phyloP scores from a whole-genome alignment of 2,797 vertebrate genomes.

The Tenualosa thibaudeaui region DNA sequence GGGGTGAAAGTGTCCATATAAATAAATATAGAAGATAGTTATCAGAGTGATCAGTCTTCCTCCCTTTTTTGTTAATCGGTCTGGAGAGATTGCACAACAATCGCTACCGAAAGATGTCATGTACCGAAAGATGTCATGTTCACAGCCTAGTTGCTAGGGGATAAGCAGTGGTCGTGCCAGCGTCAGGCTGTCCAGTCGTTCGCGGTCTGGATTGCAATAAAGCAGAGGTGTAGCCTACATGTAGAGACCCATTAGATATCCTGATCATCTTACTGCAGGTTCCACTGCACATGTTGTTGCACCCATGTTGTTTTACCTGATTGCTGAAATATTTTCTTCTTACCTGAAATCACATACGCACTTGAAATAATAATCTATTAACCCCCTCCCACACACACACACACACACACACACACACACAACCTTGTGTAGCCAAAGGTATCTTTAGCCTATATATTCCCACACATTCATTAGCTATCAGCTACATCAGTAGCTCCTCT shows the following conservation, averaged over 20 bases:
- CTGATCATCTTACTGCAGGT: too few relatives aligned
- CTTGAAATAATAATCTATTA: too few relatives aligned
- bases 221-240: too few relatives aligned
- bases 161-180: slow-evolving; percentile 8
- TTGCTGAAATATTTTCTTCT: neutral
- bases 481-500: neutral
- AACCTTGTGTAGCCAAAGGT: too few relatives aligned
- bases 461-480: too few relatives aligned
- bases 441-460: too few relatives aligned
- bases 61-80: neutral
- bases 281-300: neutral
- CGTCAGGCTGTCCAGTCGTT: neutral
- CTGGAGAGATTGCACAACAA: neutral
- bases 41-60: too few relatives aligned
- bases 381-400: too few relatives aligned
- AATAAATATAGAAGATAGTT: too few relatives aligned
- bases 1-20: neutral
- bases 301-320: neutral
- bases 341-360: too few relatives aligned
- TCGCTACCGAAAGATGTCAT: neutral
- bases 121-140: neutral
- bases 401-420: too few relatives aligned
- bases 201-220: neutral
- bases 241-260: too few relatives aligned
- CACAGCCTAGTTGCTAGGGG: slow-evolving; percentile 11